Evolutionary conservation across 2,113 vertebrate species (phyloP).

Genomic region (Menura novaehollandiae): DNA sequence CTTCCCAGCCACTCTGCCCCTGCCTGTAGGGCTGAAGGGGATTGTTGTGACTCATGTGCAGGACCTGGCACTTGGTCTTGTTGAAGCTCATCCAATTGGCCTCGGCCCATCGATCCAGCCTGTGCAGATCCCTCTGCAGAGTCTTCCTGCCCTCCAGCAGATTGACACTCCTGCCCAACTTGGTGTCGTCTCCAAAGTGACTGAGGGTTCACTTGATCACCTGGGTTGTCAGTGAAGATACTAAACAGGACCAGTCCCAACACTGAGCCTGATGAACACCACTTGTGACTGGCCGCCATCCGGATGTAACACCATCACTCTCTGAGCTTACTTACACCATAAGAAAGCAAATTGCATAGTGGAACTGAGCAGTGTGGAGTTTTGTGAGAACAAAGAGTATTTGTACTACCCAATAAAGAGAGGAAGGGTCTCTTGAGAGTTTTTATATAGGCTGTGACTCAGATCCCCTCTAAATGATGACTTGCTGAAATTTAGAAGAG

Average conservation of each 20-base stretch:
- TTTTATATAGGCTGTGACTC: background rate
- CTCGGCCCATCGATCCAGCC: background rate
- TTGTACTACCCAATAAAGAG: background rate
- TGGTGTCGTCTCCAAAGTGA: background rate
- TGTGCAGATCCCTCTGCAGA: background rate
- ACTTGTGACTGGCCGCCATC: background rate
- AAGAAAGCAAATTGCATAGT: background rate
- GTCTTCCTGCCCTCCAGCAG: background rate
- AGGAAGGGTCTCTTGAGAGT: background rate
- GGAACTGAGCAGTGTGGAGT: background rate
- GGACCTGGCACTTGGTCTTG: background rate
- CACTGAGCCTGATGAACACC: fast-evolving
- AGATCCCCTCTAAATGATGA: background rate
- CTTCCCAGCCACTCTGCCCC: background rate
- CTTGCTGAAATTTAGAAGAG: background rate
- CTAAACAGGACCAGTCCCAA: background rate
- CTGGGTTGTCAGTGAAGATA: background rate
- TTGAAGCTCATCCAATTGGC: background rate
- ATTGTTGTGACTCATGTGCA: background rate
- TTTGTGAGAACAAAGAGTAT: background rate
- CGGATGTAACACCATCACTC: background rate
- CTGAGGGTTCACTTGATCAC: background rate
- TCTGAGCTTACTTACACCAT: background rate
- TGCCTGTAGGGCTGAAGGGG: background rate
- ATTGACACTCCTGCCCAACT: background rate